Evolutionary conservation across 1,140 invertebrate species (phyloP).

Genomic region (Drosophila malerkotliana): DNA sequence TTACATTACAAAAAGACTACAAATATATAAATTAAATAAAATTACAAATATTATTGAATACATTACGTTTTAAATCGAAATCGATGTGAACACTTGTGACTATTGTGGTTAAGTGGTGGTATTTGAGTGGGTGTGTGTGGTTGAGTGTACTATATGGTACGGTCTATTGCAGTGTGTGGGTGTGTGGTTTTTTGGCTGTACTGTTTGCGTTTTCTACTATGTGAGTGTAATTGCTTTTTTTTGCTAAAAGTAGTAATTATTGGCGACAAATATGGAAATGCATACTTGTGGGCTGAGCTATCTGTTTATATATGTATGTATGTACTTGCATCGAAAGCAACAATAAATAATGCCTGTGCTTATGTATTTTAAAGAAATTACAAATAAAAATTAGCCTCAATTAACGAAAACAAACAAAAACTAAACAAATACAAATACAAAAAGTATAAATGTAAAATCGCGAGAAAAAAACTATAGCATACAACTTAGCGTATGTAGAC

Average conservation of each 20-base stretch:
- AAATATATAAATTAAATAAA: conserved; percentile 36
- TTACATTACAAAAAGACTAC: conserved; percentile 33
- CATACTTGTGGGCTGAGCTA: conserved; percentile 25
- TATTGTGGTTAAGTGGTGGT: conserved; percentile 64
- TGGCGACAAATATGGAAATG: conserved; percentile 48
- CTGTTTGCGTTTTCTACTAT: conserved; percentile 28
- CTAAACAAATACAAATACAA: conserved; percentile 53
- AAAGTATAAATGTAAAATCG: conserved; percentile 33
- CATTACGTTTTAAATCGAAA: conserved; percentile 63
- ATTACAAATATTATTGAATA: conserved; percentile 51
- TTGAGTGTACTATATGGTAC: conserved; percentile 22
- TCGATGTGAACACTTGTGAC: conserved; percentile 77
- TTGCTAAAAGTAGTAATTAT: conserved; percentile 51
- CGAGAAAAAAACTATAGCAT: conserved; percentile 57
- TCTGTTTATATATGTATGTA: conserved; percentile 22
- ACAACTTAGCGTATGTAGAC: conserved; percentile 45
- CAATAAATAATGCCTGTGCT: conserved; percentile 37
- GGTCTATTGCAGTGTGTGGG: conserved; percentile 66
- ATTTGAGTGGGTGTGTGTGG: conserved; percentile 18
- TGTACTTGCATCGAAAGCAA: conserved; percentile 31
- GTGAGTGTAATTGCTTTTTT: conserved; percentile 44
- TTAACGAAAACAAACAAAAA: conserved; percentile 66
- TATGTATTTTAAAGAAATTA: conserved; percentile 27
- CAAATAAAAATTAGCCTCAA: conserved; percentile 74
- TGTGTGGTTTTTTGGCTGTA: conserved; percentile 51